These are phyloP conservation scores for Theocolax elegans DNA, from an alignment of 1,140 invertebrate species.

Conservation along the genomic window DNA sequence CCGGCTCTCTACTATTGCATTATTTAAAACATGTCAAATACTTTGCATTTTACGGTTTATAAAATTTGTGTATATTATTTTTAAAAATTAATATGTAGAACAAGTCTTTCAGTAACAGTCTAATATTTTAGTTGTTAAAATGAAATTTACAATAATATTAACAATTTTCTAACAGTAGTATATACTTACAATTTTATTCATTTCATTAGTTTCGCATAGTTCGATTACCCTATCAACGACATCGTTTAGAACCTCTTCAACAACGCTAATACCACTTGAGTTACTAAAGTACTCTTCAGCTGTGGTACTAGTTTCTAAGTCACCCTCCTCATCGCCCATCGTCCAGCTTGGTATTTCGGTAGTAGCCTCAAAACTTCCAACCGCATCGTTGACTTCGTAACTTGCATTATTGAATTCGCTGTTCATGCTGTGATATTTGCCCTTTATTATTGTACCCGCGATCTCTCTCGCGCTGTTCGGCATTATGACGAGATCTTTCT, in stretches of 20 bases:
- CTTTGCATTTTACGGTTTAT: too few relatives aligned
- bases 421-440: slow-evolving; percentile 60
- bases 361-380: slow-evolving; percentile 58
- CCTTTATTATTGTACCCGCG: slow-evolving; percentile 62
- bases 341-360: slow-evolving; percentile 64
- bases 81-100: too few relatives aligned
- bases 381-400: slow-evolving; percentile 58
- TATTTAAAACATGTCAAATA: too few relatives aligned
- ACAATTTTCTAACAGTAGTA: too few relatives aligned
- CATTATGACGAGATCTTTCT: slow-evolving; percentile 56
- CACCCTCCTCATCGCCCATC: slow-evolving; percentile 63
- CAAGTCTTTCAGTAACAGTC: too few relatives aligned
- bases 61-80: too few relatives aligned
- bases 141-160: too few relatives aligned
- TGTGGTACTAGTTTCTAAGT: slow-evolving; percentile 69
- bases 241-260: slow-evolving; percentile 71
- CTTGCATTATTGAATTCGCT: slow-evolving; percentile 57
- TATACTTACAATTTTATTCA: slow-evolving; percentile 52
- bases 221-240: slow-evolving; percentile 68
- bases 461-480: slow-evolving; percentile 58
- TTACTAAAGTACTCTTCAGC: slow-evolving; percentile 73
- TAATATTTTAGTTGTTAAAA: too few relatives aligned
- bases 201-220: slow-evolving; percentile 55
- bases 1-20: too few relatives aligned
- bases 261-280: slow-evolving; percentile 62